Conservation (phyloP, 2,888 invertebrate species). For the Toxonevra muliebris region DNA sequence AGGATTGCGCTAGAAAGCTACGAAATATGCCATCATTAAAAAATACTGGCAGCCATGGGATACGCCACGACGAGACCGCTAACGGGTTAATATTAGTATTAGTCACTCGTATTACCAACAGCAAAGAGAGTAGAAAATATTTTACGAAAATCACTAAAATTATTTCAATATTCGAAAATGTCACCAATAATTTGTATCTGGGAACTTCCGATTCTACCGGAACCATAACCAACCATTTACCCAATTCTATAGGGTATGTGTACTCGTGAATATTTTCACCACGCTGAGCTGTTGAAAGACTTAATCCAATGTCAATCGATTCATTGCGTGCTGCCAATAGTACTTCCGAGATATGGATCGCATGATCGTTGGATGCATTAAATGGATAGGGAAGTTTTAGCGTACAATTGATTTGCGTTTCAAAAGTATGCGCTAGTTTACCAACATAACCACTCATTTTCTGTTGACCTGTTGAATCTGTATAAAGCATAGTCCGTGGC, state of each 20-base stretch:
- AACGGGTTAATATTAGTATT: background rate
- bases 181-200: constrained; percentile 4
- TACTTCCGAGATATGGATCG: constrained; percentile 9
- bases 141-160: background rate
- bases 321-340: constrained; percentile 14
- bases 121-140: constrained; percentile 14
- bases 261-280: constrained; percentile 4
- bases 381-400: constrained; percentile 18
- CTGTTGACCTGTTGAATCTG: background rate
- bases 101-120: background rate
- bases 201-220: constrained; percentile 7
- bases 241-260: constrained; percentile 16
- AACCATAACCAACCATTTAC: constrained; percentile 14
- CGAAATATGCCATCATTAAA: background rate
- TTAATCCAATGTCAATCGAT: constrained; percentile 21
- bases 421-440: constrained; percentile 11
- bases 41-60: background rate
- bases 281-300: constrained; percentile 16
- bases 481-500: constrained; percentile 16
- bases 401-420: constrained; percentile 6
- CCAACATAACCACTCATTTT: constrained; percentile 19
- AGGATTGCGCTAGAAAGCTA: background rate
- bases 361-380: constrained; percentile 16
- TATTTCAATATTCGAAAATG: background rate
- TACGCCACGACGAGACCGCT: background rate